Evolutionary conservation across 2,888 invertebrate genomes (phyloP), one percentile per base, ranked within the genome.

Genomic region (Caenorhabditis doughertyi): DNA sequence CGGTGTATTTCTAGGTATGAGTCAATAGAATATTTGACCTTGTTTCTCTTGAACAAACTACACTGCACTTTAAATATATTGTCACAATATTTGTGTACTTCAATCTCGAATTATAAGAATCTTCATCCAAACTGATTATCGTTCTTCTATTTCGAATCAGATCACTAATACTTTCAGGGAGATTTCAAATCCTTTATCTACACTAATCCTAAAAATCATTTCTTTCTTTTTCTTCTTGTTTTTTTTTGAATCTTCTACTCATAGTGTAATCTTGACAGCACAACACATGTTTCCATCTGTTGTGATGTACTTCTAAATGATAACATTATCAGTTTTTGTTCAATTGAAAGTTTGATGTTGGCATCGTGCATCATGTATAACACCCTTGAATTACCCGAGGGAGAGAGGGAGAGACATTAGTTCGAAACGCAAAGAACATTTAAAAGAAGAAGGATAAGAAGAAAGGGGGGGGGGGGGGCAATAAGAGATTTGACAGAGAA

Each of bases 271-370:
- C 60, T 60, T 60, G 42, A 60, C 23, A 60, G 39, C 60, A 60
- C 8, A 60, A 60, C 60, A 60, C 5, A 60, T 60, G 60, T 42
- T 13, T 42, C 25, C 42, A 11, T 42, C 25, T 60, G 60, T 60
- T 60, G 60, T 60, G 60, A 60, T 60, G 60, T 44, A 60, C 60
- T 60, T 60, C n/a, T n/a, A n/a, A 42, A 60, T 60, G 60, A 60
- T 60, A 60, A 55, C 27, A 60, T 60, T 42, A 60, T 60, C 60
- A 60, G 60, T 60, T 42, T 39, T 39, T 60, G 4, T 42, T 16
- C 60, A 27, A 58, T 58, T 58, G 21, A 11, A 11, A 58, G n/a
- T 58, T 23, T 25, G 21, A 56, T 56, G 58, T 58, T 58, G 18
- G 56, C 32, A 23, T n/a, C 18, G 58, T 58, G 32, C 23, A 58